Evolutionary conservation across 2,113 vertebrate species (phyloP).

Genomic region (Opisthocomus hoazin): DNA sequence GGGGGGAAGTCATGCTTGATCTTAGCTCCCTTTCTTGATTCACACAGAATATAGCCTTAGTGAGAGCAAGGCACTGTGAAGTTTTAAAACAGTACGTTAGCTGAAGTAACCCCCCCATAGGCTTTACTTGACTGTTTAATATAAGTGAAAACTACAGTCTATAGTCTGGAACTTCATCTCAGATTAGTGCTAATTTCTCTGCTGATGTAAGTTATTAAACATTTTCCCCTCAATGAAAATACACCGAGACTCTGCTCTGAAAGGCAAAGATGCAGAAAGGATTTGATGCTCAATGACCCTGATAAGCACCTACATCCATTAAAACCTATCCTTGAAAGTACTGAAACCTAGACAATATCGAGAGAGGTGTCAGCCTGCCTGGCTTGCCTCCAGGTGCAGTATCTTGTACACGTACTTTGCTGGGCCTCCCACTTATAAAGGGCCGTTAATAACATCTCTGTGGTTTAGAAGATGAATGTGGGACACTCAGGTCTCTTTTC

Average conservation of each 20-base stretch:
- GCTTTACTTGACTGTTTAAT: neutral
- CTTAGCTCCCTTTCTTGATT: neutral
- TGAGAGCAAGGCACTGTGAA: neutral
- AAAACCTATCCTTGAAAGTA: neutral
- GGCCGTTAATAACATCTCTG: neutral
- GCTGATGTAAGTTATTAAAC: neutral
- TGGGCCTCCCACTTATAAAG: neutral
- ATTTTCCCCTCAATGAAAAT: neutral
- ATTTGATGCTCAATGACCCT: neutral
- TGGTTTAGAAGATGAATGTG: accelerated
- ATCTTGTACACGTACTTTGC: neutral
- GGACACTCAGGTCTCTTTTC: neutral
- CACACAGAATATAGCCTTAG: neutral
- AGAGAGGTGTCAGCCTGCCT: neutral
- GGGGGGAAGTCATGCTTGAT: neutral
- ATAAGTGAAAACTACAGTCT: neutral
- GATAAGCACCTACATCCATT: neutral
- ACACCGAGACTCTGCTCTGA: neutral
- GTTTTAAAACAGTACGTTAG: neutral
- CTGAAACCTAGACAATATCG: neutral
- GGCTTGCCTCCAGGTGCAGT: neutral
- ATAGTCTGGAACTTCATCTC: neutral
- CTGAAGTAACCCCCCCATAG: neutral
- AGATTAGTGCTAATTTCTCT: neutral
- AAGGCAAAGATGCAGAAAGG: neutral